Percentiles rank a stretch among this genome's conserved stretches.
phyloP scores from a whole-genome alignment of 2,113 vertebrate genomes.

The Equus przewalskii region DNA sequence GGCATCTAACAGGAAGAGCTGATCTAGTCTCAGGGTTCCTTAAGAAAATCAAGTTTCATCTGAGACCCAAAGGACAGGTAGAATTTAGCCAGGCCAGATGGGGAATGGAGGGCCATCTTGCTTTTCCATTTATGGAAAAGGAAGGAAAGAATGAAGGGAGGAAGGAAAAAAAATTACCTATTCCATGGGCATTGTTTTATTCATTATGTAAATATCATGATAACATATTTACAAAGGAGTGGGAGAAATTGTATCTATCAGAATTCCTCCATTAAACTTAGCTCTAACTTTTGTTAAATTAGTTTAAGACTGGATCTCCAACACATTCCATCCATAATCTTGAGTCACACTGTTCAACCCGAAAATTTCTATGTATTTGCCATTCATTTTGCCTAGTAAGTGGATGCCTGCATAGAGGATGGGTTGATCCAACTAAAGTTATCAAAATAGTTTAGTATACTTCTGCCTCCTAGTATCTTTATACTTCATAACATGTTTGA shows the following conservation, averaged over 20 bases:
- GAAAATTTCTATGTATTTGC: background rate
- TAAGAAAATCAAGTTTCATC: background rate
- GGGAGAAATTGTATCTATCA: background rate
- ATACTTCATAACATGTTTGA: background rate
- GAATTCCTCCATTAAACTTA: background rate
- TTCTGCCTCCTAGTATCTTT: background rate
- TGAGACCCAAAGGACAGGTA: background rate
- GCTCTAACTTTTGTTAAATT: background rate
- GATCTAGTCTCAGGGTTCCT: background rate
- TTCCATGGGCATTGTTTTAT: background rate
- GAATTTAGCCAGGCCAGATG: background rate
- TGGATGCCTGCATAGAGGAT: background rate
- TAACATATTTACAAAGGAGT: background rate
- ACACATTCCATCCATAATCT: background rate
- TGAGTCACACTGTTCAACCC: background rate
- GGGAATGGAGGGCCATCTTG: background rate
- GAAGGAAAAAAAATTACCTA: background rate
- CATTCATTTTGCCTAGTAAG: background rate
- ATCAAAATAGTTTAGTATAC: background rate
- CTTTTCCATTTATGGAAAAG: background rate
- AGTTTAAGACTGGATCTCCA: background rate
- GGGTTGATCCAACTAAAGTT: slow-evolving; percentile 8
- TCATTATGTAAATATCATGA: background rate
- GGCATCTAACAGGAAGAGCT: background rate
- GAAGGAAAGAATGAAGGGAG: background rate